Evolutionary conservation across 1,140 invertebrate species (phyloP), one percentile per base, ranked within the genome.

Genomic region (Drosophila sp.): DNA sequence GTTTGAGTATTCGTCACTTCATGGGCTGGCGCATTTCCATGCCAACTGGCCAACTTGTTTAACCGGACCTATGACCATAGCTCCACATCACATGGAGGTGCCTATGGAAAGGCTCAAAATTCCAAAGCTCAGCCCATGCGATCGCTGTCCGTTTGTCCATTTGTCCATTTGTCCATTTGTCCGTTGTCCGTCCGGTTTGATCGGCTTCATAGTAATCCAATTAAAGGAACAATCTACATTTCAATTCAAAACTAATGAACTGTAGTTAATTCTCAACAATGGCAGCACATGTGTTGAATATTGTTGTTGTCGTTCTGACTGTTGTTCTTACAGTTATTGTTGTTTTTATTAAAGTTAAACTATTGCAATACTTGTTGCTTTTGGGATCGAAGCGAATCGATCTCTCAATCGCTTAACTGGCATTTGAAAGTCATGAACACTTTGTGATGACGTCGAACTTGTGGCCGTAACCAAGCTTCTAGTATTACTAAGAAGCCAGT

Each of bases 171-270:
- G n/a, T n/a, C n/a, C n/a, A n/a, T n/a, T n/a, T n/a, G n/a, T n/a
- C n/a, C n/a, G n/a, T n/a, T n/a, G n/a, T n/a, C n/a, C 41, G 80
- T 83, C 76, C 84, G 76, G 80, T 83, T 83, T 66, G 73, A 80
- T 76, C 59, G 65, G 61, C 46, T 7, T 50, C 46, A 27, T 67
- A 76, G 71, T 89, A 89, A 89, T 89, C 83, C 83, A 89, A 89
- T 89, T 89, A 89, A 89, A 89, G 84, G 83, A 89, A 89, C 83
- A 89, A 89, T 89, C 80, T 77, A 89, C 84, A 83, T 83, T 86
- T 89, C 83, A 89, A 89, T 89, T 89, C 72, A 89, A 77, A 89
- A 83, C 84, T 89, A 89, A 89, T 89, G 76, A 89, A 83, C 76
- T 89, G 84, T 89, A 83, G 70, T 83, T 78, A 89, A 89, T 87